A percentile compares a stretch with the other conserved stretches of the same genome.
phyloP scores from a whole-genome alignment of 2,797 vertebrate species.

The Phrynocephalus guinanensis region DNA sequence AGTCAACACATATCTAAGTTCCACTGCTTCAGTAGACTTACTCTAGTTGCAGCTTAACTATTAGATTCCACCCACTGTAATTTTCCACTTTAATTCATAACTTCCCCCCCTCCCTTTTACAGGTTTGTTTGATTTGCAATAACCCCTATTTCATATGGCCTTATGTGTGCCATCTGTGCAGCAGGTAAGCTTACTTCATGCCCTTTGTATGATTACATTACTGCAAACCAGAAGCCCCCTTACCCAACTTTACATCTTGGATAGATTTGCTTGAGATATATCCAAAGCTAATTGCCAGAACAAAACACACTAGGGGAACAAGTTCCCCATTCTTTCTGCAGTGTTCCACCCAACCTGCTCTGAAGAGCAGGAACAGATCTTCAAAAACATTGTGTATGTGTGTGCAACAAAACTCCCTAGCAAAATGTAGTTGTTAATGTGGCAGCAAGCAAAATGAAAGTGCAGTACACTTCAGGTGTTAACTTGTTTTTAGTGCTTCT shows the following conservation, averaged over 20 bases:
- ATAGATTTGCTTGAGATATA: not conserved
- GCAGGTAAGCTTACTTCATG: slow-evolving; percentile 73
- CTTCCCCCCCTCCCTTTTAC: slow-evolving; percentile 43
- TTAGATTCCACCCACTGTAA: not conserved
- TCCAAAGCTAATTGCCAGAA: not conserved
- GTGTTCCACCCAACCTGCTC: not conserved
- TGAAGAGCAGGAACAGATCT: not conserved
- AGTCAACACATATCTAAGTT: too few relatives aligned
- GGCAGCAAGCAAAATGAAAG: too few relatives aligned
- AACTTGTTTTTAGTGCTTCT: too few relatives aligned
- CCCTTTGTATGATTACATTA: slow-evolving; percentile 12
- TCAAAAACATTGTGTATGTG: too few relatives aligned
- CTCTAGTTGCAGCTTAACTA: too few relatives aligned
- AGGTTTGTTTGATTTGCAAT: slow-evolving; percentile 79
- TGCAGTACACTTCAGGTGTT: too few relatives aligned
- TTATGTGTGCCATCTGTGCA: slow-evolving; percentile 80
- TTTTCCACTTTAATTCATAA: slow-evolving; percentile 49
- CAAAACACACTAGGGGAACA: not conserved
- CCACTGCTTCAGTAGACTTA: too few relatives aligned
- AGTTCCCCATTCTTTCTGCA: not conserved
- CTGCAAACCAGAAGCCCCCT: not conserved
- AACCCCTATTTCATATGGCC: slow-evolving; percentile 81
- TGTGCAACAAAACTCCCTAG: too few relatives aligned
- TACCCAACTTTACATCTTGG: too few relatives aligned
- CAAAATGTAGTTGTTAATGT: too few relatives aligned